phyloP scores from a whole-genome alignment of 2,888 invertebrate genomes.

The Muscina levida region DNA sequence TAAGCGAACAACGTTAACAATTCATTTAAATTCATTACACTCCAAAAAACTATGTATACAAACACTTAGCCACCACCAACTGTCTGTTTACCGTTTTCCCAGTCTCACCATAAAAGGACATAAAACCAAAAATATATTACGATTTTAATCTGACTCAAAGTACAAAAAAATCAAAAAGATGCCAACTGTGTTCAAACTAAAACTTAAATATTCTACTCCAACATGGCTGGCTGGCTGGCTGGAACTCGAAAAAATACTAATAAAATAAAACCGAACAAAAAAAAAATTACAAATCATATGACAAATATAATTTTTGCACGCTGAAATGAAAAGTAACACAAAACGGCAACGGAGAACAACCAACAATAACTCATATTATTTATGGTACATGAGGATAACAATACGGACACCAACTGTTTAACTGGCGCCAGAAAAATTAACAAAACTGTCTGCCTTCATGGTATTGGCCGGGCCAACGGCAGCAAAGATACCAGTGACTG shows the following conservation, averaged over 20 bases:
- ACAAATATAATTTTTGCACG: constrained; percentile 26
- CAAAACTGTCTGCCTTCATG: constrained; percentile 57
- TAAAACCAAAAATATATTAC: background rate
- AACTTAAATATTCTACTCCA: background rate
- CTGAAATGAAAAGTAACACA: constrained; percentile 23
- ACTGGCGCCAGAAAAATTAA: constrained; percentile 68
- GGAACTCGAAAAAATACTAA: background rate
- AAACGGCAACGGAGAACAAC: background rate
- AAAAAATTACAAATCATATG: constrained; percentile 26
- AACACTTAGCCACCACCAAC: too few relatives aligned
- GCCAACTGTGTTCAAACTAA: background rate
- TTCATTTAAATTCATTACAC: too few relatives aligned
- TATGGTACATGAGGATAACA: constrained; percentile 15
- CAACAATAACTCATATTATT: background rate
- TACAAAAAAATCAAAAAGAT: background rate
- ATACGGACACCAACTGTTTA: constrained; percentile 67
- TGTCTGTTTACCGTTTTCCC: too few relatives aligned
- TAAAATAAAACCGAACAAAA: background rate
- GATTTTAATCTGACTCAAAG: background rate
- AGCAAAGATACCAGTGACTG: constrained; percentile 41
- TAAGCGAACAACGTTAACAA: too few relatives aligned
- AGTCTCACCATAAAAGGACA: background rate
- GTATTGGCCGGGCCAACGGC: constrained; percentile 30
- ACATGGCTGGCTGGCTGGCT: background rate
- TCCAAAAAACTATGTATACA: too few relatives aligned